A percentile compares a stretch with the other conserved stretches of the same genome.
These are phyloP conservation scores for Meriones unguiculatus DNA, from an alignment of 2,113 vertebrate genomes.

Conservation along the genomic window DNA sequence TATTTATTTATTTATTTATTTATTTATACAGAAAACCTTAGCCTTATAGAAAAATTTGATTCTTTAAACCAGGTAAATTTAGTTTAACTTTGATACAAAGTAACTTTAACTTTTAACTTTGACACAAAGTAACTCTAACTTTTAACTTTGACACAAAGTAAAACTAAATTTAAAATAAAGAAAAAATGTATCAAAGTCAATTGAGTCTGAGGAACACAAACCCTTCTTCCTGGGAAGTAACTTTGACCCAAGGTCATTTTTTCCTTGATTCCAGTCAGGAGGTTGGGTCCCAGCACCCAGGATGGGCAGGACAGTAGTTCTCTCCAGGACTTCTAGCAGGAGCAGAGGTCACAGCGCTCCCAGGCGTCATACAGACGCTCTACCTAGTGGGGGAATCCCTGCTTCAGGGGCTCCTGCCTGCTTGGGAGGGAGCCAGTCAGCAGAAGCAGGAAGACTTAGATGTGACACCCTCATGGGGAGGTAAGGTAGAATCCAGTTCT, in stretches of 20 bases:
- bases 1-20: too few species aligned
- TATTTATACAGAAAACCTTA: constrained; percentile 25
- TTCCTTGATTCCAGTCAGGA: background rate
- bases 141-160: constrained; percentile 35
- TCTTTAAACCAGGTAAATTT: constrained; percentile 33
- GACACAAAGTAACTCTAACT: too few species aligned
- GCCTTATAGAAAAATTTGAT: constrained; percentile 24
- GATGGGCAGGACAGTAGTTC: background rate
- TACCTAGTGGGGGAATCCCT: background rate
- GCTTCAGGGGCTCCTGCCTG: background rate
- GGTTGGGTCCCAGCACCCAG: too few species aligned
- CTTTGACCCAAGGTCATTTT: background rate
- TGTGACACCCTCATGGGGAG: background rate
- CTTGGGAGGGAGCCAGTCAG: background rate
- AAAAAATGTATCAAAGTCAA: constrained; percentile 23
- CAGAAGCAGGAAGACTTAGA: background rate
- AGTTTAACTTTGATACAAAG: too few species aligned
- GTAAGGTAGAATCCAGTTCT: too few species aligned
- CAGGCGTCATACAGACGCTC: background rate
- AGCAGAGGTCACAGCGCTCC: background rate
- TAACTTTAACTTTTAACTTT: background rate
- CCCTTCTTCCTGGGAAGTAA: background rate
- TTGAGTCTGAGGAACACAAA: background rate
- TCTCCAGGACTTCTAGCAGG: background rate
- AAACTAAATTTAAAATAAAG: constrained; percentile 63